These are phyloP conservation scores for Amia ocellicauda DNA, from an alignment of 2,113 vertebrate species.

Conservation along the genomic window DNA sequence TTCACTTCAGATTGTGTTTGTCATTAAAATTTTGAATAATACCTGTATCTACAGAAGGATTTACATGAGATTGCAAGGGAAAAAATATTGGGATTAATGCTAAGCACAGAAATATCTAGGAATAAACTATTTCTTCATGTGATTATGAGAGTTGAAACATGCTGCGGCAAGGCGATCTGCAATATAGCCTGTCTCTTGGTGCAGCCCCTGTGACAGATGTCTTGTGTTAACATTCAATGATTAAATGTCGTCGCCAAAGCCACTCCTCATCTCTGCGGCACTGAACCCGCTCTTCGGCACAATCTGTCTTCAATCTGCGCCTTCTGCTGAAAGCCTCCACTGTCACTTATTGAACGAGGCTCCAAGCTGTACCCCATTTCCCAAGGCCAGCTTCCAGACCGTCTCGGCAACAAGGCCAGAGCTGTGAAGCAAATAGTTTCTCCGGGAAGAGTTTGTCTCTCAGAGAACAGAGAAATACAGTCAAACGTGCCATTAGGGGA, in stretches of 20 bases:
- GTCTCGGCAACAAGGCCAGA: too few species aligned
- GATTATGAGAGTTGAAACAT: slow-evolving; percentile 68
- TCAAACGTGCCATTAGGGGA: too few species aligned
- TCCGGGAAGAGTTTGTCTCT: slow-evolving; percentile 6
- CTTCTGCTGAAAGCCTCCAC: slow-evolving; percentile 37
- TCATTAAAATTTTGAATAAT: slow-evolving; percentile 59
- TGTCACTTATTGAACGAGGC: too few species aligned
- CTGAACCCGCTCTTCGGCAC: slow-evolving; percentile 40
- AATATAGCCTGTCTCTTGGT: slow-evolving; percentile 44
- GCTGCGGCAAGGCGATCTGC: slow-evolving; percentile 51
- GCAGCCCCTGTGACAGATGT: slow-evolving; percentile 65
- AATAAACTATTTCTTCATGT: slow-evolving; percentile 63
- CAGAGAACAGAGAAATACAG: slow-evolving; percentile 2
- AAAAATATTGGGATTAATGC: slow-evolving; percentile 66
- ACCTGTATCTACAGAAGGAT: slow-evolving; percentile 64
- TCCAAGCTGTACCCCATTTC: background rate
- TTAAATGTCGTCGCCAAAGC: slow-evolving; percentile 68
- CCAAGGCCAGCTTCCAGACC: background rate
- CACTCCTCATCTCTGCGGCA: slow-evolving; percentile 50
- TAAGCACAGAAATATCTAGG: slow-evolving; percentile 55
- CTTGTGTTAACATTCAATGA: slow-evolving; percentile 72
- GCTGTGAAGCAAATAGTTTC: too few species aligned
- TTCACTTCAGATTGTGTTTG: slow-evolving; percentile 8
- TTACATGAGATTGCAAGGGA: slow-evolving; percentile 63
- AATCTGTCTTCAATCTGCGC: slow-evolving; percentile 72